A percentile compares a stretch with the other conserved stretches of the same genome.
These are phyloP conservation scores for Drosophila parabipectinata DNA, from an alignment of 1,140 invertebrate species.

Conservation along the genomic window DNA sequence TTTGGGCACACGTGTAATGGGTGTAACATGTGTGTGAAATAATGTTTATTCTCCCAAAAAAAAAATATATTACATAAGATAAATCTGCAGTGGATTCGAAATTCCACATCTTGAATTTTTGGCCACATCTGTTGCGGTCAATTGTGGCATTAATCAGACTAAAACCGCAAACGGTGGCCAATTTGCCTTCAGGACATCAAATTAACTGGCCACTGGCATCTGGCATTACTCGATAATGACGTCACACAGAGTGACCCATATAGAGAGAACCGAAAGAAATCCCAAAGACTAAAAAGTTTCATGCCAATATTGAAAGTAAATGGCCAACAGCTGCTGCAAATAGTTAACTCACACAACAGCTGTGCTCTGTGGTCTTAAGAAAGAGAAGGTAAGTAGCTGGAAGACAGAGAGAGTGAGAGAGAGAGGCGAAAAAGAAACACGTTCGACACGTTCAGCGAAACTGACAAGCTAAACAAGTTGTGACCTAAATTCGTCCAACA, in stretches of 20 bases:
- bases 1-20: conserved; percentile 23
- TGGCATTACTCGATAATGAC: conserved; percentile 44
- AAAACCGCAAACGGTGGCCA: conserved; percentile 42
- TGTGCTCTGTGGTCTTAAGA: conserved; percentile 10
- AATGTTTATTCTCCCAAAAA: conserved; percentile 5
- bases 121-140: conserved; percentile 30
- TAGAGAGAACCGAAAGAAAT: conserved; percentile 1
- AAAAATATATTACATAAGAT: conserved; percentile 31
- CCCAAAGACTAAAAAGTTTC: conserved; percentile 38
- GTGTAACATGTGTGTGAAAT: conserved; percentile 38
- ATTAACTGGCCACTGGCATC: conserved; percentile 23
- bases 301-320: conserved; percentile 74
- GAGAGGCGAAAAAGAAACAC: conserved; percentile 37
- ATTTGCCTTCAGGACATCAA: conserved; percentile 40
- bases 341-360: conserved; percentile 49
- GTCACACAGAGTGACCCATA: conserved; percentile 41
- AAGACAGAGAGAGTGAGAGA: background rate
- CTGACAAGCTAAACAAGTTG: conserved; percentile 52
- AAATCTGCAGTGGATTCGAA: conserved; percentile 18
- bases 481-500: conserved; percentile 73
- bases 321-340: conserved; percentile 68
- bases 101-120: conserved; percentile 7
- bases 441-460: conserved; percentile 68
- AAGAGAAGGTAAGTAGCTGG: background rate
- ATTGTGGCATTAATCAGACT: conserved; percentile 44